These are phyloP conservation scores for Acridotheres tristis DNA, from an alignment of 2,797 vertebrate genomes.

Conservation along the genomic window DNA sequence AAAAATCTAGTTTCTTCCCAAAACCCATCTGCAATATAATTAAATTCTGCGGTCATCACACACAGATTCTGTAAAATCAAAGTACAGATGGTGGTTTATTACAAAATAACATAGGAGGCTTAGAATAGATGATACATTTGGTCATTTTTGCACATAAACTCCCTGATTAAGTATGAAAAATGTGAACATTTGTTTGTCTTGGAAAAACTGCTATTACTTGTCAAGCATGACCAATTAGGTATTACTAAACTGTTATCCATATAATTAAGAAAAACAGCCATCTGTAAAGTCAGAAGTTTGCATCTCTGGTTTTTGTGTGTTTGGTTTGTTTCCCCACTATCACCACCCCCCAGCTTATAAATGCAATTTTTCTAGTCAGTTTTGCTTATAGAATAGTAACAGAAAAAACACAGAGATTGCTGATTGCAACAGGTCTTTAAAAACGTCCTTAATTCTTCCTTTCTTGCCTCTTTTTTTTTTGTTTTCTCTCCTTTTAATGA, in stretches of 20 bases:
- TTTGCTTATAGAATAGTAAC: slow-evolving; percentile 56
- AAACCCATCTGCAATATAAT: slow-evolving; percentile 72
- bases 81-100: slow-evolving; percentile 80
- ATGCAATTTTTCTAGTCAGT: slow-evolving; percentile 61
- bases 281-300: slow-evolving; percentile 81
- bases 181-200: slow-evolving; percentile 83
- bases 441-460: not conserved
- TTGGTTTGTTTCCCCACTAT: slow-evolving; percentile 17
- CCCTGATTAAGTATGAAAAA: slow-evolving; percentile 82
- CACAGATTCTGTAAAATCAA: slow-evolving; percentile 71
- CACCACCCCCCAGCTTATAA: slow-evolving; percentile 13
- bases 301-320: slow-evolving; percentile 4
- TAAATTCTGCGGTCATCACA: slow-evolving; percentile 73
- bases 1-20: slow-evolving; percentile 28
- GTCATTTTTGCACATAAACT: slow-evolving; percentile 81
- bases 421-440: slow-evolving; percentile 10
- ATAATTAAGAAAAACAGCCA: slow-evolving; percentile 84
- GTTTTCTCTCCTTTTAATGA: not conserved
- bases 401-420: slow-evolving; percentile 23
- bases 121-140: slow-evolving; percentile 78
- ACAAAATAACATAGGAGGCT: slow-evolving; percentile 75
- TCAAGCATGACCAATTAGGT: slow-evolving; percentile 85
- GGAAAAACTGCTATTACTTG: slow-evolving; percentile 79
- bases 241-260: slow-evolving; percentile 77
- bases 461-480: not conserved